phyloP scores from a whole-genome alignment of 53 echinoderm and acorn worm species.

The Antedon mediterranea region DNA sequence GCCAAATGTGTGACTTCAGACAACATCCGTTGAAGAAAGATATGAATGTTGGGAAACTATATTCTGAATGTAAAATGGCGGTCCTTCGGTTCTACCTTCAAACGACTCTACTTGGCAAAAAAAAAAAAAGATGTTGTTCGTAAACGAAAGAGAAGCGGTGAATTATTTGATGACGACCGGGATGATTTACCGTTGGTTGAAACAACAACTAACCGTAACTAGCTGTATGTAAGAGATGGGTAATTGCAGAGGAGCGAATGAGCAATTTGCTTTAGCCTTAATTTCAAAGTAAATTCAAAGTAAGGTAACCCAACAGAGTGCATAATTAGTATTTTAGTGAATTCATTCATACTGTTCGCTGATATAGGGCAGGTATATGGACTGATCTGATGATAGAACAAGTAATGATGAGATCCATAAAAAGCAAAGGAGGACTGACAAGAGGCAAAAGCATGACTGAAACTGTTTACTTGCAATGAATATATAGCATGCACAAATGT shows the following conservation, averaged over 20 bases:
- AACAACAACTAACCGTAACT: no score
- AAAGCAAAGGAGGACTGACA: conserved; percentile 24
- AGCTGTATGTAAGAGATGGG: no score
- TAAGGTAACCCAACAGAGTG: no score
- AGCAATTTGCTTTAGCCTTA: no score
- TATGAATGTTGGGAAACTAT: conserved; percentile 4
- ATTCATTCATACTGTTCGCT: no score
- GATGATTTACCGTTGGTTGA: not conserved
- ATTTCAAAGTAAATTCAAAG: no score
- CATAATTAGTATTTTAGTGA: not conserved
- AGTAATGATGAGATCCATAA: conserved; percentile 15
- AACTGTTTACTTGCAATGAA: no score
- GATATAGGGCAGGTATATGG: conserved; percentile 20
- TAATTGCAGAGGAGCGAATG: no score
- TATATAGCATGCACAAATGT: no score
- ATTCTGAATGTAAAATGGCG: conserved; percentile 9
- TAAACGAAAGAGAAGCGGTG: not conserved
- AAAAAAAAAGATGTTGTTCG: not conserved
- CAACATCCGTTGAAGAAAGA: not conserved
- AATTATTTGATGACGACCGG: not conserved
- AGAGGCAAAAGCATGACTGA: no score
- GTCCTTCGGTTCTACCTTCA: conserved; percentile 12
- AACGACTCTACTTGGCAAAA: not conserved
- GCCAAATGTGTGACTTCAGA: not conserved
- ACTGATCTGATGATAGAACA: no score